Evolutionary conservation across 2,888 invertebrate species (phyloP), one percentile per base, ranked within the genome.

Genomic region (Chydorus sphaericus): DNA sequence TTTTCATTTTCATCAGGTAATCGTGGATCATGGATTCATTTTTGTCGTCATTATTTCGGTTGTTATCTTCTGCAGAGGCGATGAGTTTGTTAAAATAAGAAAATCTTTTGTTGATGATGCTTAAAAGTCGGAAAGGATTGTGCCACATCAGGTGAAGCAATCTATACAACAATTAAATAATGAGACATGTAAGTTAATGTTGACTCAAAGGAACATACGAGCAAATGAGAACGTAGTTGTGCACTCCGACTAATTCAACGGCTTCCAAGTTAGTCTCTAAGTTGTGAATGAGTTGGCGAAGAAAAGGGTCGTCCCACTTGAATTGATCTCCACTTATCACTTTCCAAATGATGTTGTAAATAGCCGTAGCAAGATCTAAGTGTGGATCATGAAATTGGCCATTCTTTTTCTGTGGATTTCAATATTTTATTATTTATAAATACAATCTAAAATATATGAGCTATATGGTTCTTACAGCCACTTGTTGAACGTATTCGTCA

Each of bases 331-430:
- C 57, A 20, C 57, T 54, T 11, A 57, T 39, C 28, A 55, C 54
- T 2, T 44, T 31, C 57, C 57, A 57, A 23, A 57, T 53, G 16
- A 57, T 49, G 48, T 57, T 57, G 48, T 57, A 57, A 16, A 51
- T 55, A 14, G 53, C 48, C 28, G 49, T 53, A 4, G 57, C 57
- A 18, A 57, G 18, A n/a, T 57, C 30, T 10, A 30, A 33, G 33
- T 57, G 48, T 6, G 53, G 44, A 18, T 53, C 26, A 18, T 52
- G 31, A 14, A 33, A 10, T 36, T 37, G 10, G 4, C 57, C 57
- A 20, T 44, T 29, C 11, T 7, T 31, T 53, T 53, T 30, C 48
- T 53, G 20, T 36, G 14, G 30, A n/a, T 26, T 11, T 26, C 26
- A n/a, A 7, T 14, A 44, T 1, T 7, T n/a, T n/a, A n/a, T n/a